Evolutionary conservation across 1,140 invertebrate genomes (phyloP).

Genomic region (Psilanteris sp.): DNA sequence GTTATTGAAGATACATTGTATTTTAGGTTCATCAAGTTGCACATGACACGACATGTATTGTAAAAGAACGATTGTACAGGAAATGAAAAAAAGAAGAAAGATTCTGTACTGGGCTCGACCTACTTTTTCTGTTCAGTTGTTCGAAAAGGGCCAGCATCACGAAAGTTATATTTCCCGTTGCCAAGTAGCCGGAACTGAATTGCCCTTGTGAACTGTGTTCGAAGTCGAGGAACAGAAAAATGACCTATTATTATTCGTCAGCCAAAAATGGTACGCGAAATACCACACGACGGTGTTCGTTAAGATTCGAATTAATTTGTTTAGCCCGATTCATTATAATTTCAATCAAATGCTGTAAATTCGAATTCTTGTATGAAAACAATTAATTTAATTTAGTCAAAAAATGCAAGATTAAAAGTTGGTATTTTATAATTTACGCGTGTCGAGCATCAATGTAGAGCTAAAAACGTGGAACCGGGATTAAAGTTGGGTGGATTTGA

Average conservation of each 20-base stretch:
- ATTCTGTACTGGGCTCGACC: conserved; percentile 53
- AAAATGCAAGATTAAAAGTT: too few species aligned
- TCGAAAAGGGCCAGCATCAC: conserved; percentile 58
- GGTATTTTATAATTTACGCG: too few species aligned
- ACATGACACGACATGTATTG: conserved; percentile 54
- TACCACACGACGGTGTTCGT: neutral
- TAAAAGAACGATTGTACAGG: conserved; percentile 50
- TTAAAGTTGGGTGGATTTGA: too few species aligned
- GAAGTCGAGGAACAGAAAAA: conserved; percentile 22
- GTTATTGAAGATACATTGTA: conserved; percentile 32
- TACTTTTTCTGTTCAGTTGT: conserved; percentile 50
- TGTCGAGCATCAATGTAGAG: conserved; percentile 34
- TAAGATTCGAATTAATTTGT: too few species aligned
- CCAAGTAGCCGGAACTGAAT: conserved; percentile 49
- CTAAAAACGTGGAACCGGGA: conserved; percentile 67
- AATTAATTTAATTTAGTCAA: too few species aligned
- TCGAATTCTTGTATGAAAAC: too few species aligned
- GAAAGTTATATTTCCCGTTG: conserved; percentile 62
- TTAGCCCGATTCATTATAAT: too few species aligned
- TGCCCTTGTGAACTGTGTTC: conserved; percentile 45
- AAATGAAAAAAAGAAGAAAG: conserved; percentile 56
- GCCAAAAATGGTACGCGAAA: conserved; percentile 2
- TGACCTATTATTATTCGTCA: conserved; percentile 34
- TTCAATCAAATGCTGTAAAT: too few species aligned
- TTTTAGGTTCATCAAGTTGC: conserved; percentile 54